These are phyloP conservation scores for Epinotia demarniana DNA, from an alignment of 2,888 invertebrate species.

Conservation along the genomic window DNA sequence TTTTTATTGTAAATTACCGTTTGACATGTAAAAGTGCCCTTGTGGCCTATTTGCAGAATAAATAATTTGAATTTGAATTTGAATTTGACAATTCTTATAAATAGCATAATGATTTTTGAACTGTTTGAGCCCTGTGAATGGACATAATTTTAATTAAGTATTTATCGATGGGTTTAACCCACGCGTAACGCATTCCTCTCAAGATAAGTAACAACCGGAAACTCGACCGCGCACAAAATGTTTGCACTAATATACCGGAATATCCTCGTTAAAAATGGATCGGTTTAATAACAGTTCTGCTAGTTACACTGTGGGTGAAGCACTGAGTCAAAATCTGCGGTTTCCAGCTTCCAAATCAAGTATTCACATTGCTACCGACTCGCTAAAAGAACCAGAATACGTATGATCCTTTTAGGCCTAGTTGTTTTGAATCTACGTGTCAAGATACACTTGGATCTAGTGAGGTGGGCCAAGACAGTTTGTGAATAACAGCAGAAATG, in stretches of 20 bases:
- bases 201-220: conserved; percentile 21
- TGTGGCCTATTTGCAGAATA: too few relatives aligned
- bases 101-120: too few relatives aligned
- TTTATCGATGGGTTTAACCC: neutral
- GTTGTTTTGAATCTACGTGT: neutral
- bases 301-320: conserved; percentile 16
- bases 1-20: too few relatives aligned
- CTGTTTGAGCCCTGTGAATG: neutral
- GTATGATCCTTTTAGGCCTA: neutral
- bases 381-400: neutral
- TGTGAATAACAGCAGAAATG: conserved; percentile 19
- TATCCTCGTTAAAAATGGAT: neutral
- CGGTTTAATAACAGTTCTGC: neutral
- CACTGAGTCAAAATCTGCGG: conserved; percentile 25
- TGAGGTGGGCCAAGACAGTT: neutral
- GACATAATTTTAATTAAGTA: neutral
- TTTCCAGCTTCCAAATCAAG: neutral
- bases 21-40: too few relatives aligned
- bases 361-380: neutral
- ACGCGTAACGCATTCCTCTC: neutral
- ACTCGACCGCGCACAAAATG: neutral
- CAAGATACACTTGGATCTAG: neutral
- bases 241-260: conserved; percentile 1
- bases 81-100: too few relatives aligned
- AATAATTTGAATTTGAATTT: too few relatives aligned